Percentiles rank a stretch among this genome's conserved stretches.
These are phyloP conservation scores for Grammomys dolichurus DNA, from an alignment of 2,113 vertebrate genomes.

Conservation along the genomic window DNA sequence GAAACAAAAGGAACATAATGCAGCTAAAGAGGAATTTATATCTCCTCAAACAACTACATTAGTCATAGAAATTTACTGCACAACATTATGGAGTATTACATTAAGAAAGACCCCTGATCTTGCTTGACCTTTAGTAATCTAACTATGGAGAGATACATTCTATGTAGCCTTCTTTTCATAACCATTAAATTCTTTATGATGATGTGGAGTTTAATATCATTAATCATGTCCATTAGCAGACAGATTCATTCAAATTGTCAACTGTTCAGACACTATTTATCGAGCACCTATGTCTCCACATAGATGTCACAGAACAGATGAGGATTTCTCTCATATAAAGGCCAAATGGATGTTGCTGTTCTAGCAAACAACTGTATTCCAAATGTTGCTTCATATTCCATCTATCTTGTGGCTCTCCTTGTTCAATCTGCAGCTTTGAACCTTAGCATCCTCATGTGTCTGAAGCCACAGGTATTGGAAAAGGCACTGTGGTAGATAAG, in stretches of 20 bases:
- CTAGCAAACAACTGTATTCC: background rate
- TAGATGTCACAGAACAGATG: constrained; percentile 8
- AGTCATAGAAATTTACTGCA: constrained; percentile 38
- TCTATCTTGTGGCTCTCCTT: constrained; percentile 1
- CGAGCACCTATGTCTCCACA: constrained; percentile 23
- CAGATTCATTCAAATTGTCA: constrained; percentile 47
- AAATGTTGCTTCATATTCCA: constrained; percentile 32
- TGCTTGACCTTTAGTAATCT: background rate
- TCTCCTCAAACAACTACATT: background rate
- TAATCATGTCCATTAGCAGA: background rate
- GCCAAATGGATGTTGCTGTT: constrained; percentile 28
- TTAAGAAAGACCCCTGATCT: constrained; percentile 17
- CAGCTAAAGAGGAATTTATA: constrained; percentile 13
- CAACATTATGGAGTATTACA: constrained; percentile 3
- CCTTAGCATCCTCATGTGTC: constrained; percentile 42
- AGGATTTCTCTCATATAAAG: constrained; percentile 18
- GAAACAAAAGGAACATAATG: constrained; percentile 31
- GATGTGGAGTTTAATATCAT: constrained; percentile 39
- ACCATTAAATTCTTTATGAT: constrained; percentile 6
- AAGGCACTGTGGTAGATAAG: background rate
- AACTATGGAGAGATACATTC: background rate
- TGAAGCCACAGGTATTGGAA: constrained; percentile 30
- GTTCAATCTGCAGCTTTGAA: constrained; percentile 4
- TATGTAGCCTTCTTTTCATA: constrained; percentile 28
- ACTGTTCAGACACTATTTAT: constrained; percentile 13